phyloP scores from a whole-genome alignment of 2,113 vertebrate genomes.

The Notarius lentiginosus region DNA sequence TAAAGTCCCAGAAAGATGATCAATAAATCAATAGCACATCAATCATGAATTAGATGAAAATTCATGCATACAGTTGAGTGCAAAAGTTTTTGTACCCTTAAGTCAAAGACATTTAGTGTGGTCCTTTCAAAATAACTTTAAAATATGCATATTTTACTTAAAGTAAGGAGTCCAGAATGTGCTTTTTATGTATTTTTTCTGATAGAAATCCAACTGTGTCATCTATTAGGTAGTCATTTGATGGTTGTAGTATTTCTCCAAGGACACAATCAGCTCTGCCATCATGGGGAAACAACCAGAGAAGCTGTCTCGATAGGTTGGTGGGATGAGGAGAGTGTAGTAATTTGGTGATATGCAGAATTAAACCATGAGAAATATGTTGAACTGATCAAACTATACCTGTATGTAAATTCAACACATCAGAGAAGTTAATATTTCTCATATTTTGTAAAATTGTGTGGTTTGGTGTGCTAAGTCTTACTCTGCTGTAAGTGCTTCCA shows the following conservation, averaged over 20 bases:
- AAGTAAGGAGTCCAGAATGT: background rate
- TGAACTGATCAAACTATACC: background rate
- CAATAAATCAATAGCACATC: background rate
- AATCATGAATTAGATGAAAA: background rate
- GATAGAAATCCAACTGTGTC: background rate
- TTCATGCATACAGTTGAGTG: background rate
- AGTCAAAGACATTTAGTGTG: background rate
- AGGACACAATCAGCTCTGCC: background rate
- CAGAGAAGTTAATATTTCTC: background rate
- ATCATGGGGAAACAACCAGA: background rate
- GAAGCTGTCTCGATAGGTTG: background rate
- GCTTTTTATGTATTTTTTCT: background rate
- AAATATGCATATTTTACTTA: background rate
- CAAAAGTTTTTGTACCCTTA: background rate
- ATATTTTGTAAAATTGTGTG: background rate
- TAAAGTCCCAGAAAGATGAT: conserved; percentile 20
- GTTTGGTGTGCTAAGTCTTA: background rate
- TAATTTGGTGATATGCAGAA: background rate
- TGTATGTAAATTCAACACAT: background rate
- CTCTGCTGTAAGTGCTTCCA: background rate
- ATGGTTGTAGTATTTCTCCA: background rate
- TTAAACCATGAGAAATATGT: background rate
- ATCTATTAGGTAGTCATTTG: background rate
- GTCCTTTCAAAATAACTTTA: background rate
- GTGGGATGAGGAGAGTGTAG: background rate